phyloP scores from a whole-genome alignment of 2,888 invertebrate genomes.

The Himalopsyche anomala region DNA sequence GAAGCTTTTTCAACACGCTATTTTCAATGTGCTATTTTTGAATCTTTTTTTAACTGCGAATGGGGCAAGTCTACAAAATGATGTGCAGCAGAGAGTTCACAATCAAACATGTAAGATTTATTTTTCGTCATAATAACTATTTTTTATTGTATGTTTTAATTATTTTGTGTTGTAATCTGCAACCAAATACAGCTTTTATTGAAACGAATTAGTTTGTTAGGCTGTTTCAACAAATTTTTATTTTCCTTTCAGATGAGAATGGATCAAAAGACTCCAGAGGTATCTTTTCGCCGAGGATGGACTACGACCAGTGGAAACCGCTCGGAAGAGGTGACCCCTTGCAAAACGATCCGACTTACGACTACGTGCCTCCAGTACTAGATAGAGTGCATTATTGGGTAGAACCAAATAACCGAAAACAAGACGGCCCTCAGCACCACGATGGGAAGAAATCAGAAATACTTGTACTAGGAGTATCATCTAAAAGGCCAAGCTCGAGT shows the following conservation, averaged over 20 bases:
- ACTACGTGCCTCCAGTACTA: constrained; percentile 88
- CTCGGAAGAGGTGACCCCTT: constrained; percentile 88
- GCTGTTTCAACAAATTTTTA: background rate
- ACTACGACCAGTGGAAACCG: constrained; percentile 91
- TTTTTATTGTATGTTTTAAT: background rate
- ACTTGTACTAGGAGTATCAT: constrained; percentile 82
- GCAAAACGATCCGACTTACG: constrained; percentile 90
- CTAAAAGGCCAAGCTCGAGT: constrained; percentile 80
- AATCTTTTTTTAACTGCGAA: constrained; percentile 23
- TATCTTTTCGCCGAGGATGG: constrained; percentile 85
- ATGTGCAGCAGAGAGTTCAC: constrained; percentile 42
- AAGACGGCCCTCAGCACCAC: constrained; percentile 75
- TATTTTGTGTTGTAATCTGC: background rate
- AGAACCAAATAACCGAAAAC: constrained; percentile 78
- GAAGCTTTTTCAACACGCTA: constrained; percentile 7
- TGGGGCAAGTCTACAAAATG: constrained; percentile 48
- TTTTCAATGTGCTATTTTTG: constrained; percentile 7
- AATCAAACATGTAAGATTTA: constrained; percentile 58
- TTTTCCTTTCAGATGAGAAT: constrained; percentile 66
- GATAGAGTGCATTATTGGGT: constrained; percentile 90
- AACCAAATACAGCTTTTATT: too few relatives aligned
- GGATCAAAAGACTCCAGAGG: constrained; percentile 68
- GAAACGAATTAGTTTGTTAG: too few relatives aligned
- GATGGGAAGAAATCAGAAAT: constrained; percentile 81
- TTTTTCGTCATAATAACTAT: background rate